These are phyloP conservation scores for Folsomia manolachei DNA, from an alignment of 2,888 invertebrate genomes.

Conservation along the genomic window DNA sequence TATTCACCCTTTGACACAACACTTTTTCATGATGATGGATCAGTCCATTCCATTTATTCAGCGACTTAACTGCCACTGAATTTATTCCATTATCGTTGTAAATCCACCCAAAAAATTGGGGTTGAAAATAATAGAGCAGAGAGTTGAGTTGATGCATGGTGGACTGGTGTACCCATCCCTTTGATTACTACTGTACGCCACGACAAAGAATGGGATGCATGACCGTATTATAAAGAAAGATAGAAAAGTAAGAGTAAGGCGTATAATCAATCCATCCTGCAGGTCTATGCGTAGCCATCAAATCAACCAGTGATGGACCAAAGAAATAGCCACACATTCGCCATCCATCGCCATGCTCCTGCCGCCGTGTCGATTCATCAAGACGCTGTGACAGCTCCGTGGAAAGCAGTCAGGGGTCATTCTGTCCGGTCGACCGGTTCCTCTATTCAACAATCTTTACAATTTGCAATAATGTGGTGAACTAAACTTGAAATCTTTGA, in stretches of 20 bases:
- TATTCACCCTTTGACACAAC: slow-evolving; percentile 28
- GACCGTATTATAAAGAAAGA: too few relatives aligned
- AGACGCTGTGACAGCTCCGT: neutral
- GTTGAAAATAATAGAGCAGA: neutral
- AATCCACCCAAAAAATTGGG: neutral
- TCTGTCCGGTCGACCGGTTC: slow-evolving; percentile 45
- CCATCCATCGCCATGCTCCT: neutral
- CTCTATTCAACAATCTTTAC: neutral
- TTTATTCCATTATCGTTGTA: neutral
- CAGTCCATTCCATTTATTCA: slow-evolving; percentile 30
- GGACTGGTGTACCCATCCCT: neutral
- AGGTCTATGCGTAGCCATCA: too few relatives aligned
- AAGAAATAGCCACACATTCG: too few relatives aligned
- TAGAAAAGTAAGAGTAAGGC: neutral
- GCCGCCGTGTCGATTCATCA: neutral
- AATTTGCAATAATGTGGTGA: neutral
- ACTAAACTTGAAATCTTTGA: too few relatives aligned
- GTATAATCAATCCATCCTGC: neutral
- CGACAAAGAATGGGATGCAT: neutral
- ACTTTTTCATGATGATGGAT: slow-evolving; percentile 38
- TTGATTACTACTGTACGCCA: neutral
- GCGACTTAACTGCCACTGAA: neutral
- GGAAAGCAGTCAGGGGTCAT: slow-evolving; percentile 40
- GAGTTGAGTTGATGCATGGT: neutral
- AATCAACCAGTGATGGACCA: neutral